A percentile compares a stretch with the other conserved stretches of the same genome.
phyloP scores from a whole-genome alignment of 2,888 invertebrate species.

The Cheilosia vulpina region DNA sequence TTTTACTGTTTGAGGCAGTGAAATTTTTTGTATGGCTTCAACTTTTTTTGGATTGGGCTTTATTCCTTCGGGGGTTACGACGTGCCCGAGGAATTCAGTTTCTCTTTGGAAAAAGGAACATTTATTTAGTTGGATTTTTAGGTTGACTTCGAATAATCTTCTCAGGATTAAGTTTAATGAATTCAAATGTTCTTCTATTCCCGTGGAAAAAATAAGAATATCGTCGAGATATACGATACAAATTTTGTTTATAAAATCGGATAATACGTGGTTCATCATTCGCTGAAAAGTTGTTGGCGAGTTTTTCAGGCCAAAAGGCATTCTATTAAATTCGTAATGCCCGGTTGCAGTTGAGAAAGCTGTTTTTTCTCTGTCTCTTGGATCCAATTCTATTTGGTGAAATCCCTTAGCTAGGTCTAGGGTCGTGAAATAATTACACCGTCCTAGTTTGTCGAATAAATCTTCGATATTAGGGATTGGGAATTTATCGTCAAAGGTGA shows the following conservation, averaged over 20 bases:
- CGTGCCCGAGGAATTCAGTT: conserved; percentile 75
- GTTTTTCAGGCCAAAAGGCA: conserved; percentile 69
- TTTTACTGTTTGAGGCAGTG: conserved; percentile 2
- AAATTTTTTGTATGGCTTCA: no score
- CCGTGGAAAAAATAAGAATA: conserved; percentile 75
- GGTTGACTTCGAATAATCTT: conserved; percentile 25
- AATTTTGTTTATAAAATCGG: conserved; percentile 39
- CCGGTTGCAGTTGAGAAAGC: conserved; percentile 77
- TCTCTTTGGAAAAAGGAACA: conserved; percentile 36
- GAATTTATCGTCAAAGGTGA: conserved; percentile 69
- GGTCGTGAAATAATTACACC: no score
- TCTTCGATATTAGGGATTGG: conserved; percentile 75
- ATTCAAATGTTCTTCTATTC: conserved; percentile 68
- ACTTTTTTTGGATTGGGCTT: conserved; percentile 75
- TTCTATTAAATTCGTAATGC: conserved; percentile 67
- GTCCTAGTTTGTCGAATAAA: no score
- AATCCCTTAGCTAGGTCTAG: conserved; percentile 77
- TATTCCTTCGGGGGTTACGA: conserved; percentile 77
- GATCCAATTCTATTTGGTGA: conserved; percentile 76
- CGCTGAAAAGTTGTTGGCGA: conserved; percentile 80
- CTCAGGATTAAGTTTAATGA: neutral
- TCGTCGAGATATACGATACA: no score
- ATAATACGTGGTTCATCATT: conserved; percentile 78
- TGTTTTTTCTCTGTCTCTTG: conserved; percentile 76
- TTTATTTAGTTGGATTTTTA: conserved; percentile 68